Conservation (phyloP, 1,140 invertebrate genomes). For the Agraylea sexmaculata region DNA sequence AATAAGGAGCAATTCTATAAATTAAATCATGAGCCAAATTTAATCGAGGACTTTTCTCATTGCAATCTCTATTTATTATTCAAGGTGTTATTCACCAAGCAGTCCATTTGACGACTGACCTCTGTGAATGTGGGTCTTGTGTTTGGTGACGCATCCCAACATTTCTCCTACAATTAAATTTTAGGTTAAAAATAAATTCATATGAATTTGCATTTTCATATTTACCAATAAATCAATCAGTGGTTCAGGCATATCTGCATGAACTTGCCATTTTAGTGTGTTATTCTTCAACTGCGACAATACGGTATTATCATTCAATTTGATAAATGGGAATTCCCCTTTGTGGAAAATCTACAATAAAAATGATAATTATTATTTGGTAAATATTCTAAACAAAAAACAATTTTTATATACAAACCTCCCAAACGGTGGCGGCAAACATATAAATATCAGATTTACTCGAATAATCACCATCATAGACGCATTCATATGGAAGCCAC, state of each 20-base stretch:
- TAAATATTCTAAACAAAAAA: too few relatives aligned
- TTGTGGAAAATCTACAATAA: slow-evolving; percentile 57
- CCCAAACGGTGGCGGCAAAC: slow-evolving; percentile 82
- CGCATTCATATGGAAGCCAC: slow-evolving; percentile 82
- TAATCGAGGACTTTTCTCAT: too few relatives aligned
- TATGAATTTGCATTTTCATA: neutral
- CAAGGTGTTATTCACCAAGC: too few relatives aligned
- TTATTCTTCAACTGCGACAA: slow-evolving; percentile 56
- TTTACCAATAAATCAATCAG: slow-evolving; percentile 51
- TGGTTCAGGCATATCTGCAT: slow-evolving; percentile 48
- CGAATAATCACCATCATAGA: slow-evolving; percentile 83
- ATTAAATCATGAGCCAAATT: too few relatives aligned
- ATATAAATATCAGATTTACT: slow-evolving; percentile 92
- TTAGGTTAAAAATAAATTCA: neutral
- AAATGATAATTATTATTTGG: slow-evolving; percentile 1
- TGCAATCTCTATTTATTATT: too few relatives aligned
- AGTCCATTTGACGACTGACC: slow-evolving; percentile 16
- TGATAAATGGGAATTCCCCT: slow-evolving; percentile 75
- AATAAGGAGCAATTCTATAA: too few relatives aligned
- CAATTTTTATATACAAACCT: slow-evolving; percentile 37
- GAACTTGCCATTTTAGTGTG: slow-evolving; percentile 51
- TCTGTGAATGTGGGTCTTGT: slow-evolving; percentile 51
- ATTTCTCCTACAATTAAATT: slow-evolving; percentile 37
- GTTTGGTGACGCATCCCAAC: slow-evolving; percentile 51
- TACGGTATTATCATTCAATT: slow-evolving; percentile 66